Conservation (phyloP, 1,140 invertebrate species). For the Saccostrea cuccullata region DNA sequence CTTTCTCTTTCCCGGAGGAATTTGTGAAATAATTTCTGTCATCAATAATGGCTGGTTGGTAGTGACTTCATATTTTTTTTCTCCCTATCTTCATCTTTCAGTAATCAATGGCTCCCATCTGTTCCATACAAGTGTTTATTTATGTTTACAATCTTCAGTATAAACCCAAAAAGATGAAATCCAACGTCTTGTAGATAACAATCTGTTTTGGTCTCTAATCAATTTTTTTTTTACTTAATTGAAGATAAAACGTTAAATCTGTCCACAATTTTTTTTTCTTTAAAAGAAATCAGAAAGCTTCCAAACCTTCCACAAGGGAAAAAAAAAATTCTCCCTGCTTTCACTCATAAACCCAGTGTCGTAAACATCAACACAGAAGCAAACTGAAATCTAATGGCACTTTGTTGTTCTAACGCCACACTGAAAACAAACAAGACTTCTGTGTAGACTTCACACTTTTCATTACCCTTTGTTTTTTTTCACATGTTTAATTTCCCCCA, state of each 20-base stretch:
- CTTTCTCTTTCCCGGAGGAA: background rate
- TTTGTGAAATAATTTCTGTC: constrained; percentile 23
- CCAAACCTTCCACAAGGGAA: constrained; percentile 13
- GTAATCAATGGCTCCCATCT: constrained; percentile 20
- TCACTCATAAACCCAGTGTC: background rate
- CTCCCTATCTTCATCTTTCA: constrained; percentile 19
- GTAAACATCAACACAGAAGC: background rate
- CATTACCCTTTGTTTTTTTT: constrained; percentile 17
- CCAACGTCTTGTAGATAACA: background rate
- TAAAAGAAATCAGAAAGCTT: constrained; percentile 1
- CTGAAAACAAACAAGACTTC: constrained; percentile 8
- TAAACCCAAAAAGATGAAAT: constrained; percentile 25
- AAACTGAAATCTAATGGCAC: constrained; percentile 21
- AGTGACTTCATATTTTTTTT: constrained; percentile 5
- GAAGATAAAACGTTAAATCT: background rate
- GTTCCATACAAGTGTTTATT: background rate
- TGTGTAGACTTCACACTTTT: constrained; percentile 26
- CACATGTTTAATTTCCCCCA: background rate
- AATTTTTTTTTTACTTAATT: no score
- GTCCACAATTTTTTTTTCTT: background rate
- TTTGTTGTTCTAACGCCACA: constrained; percentile 21
- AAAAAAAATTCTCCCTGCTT: constrained; percentile 9
- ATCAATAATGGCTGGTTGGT: background rate
- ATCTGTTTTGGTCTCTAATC: no score
- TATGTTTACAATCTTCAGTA: background rate